Percentiles rank a stretch among this genome's conserved stretches.
These are phyloP conservation scores for Gobio gobio DNA, from an alignment of 2,113 vertebrate genomes.

Conservation along the genomic window DNA sequence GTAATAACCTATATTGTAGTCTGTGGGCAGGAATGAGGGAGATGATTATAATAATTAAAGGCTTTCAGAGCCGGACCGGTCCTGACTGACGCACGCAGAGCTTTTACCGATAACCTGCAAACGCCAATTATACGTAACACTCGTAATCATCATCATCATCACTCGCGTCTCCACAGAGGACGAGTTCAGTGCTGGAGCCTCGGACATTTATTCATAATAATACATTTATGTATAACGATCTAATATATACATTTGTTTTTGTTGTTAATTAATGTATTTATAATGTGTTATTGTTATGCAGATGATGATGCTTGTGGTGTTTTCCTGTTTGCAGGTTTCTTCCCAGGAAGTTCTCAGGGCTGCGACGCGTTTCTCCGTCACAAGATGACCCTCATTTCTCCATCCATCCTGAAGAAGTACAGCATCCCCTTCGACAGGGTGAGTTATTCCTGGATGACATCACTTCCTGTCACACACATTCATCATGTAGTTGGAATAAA, in stretches of 20 bases:
- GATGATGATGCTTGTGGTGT: too few relatives aligned
- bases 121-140: slow-evolving; percentile 15
- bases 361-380: slow-evolving; percentile 97
- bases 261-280: too few relatives aligned
- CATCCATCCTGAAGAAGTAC: slow-evolving; percentile 97
- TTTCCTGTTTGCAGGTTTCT: slow-evolving; percentile 85
- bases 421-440: slow-evolving; percentile 96
- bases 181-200: not conserved
- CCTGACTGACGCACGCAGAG: not conserved
- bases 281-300: too few relatives aligned
- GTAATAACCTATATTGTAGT: slow-evolving; percentile 8
- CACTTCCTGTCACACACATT: slow-evolving; percentile 6
- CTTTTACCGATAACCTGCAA: slow-evolving; percentile 33
- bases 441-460: not conserved
- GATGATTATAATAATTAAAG: slow-evolving; percentile 49
- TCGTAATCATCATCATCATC: not conserved
- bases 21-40: slow-evolving; percentile 23
- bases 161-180: not conserved
- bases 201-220: too few relatives aligned
- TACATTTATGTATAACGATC: too few relatives aligned
- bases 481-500: too few relatives aligned
- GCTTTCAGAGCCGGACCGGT: slow-evolving; percentile 24
- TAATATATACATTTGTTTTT: too few relatives aligned
- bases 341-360: slow-evolving; percentile 96
- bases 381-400: slow-evolving; percentile 99